phyloP scores from a whole-genome alignment of 1,140 invertebrate genomes.

The Euura saliciscinereae region DNA sequence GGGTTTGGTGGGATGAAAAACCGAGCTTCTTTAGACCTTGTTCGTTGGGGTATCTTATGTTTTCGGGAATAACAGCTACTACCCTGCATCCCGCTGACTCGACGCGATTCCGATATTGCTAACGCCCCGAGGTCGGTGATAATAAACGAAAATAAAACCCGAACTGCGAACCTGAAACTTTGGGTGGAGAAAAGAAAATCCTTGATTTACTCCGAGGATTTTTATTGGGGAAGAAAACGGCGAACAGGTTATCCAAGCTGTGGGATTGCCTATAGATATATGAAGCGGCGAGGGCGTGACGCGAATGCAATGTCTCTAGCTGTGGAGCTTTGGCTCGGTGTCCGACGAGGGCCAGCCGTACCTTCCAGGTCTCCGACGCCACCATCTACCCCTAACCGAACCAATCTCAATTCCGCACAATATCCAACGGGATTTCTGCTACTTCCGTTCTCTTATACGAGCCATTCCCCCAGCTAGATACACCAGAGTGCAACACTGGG shows the following conservation, averaged over 20 bases:
- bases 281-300: conserved; percentile 37
- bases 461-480: too few relatives aligned
- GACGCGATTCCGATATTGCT: too few relatives aligned
- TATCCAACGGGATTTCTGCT: conserved; percentile 26
- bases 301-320: conserved; percentile 29
- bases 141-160: too few relatives aligned
- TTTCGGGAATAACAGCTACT: too few relatives aligned
- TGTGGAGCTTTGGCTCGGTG: not conserved
- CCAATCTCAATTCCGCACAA: conserved; percentile 14
- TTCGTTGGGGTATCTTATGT: too few relatives aligned
- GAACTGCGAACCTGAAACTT: too few relatives aligned
- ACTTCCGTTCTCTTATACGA: conserved; percentile 13
- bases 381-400: not conserved
- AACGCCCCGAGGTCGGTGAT: too few relatives aligned
- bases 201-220: conserved; percentile 40
- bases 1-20: too few relatives aligned
- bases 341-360: not conserved
- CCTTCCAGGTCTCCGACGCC: too few relatives aligned
- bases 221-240: conserved; percentile 27
- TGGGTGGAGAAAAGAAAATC: conserved; percentile 17
- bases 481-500: too few relatives aligned
- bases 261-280: conserved; percentile 31
- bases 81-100: too few relatives aligned
- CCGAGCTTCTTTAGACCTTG: too few relatives aligned
- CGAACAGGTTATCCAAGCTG: conserved; percentile 35